Base-by-base conservation (phyloP, 2,797 vertebrate genomes). In the Ciconia nigra region DNA sequence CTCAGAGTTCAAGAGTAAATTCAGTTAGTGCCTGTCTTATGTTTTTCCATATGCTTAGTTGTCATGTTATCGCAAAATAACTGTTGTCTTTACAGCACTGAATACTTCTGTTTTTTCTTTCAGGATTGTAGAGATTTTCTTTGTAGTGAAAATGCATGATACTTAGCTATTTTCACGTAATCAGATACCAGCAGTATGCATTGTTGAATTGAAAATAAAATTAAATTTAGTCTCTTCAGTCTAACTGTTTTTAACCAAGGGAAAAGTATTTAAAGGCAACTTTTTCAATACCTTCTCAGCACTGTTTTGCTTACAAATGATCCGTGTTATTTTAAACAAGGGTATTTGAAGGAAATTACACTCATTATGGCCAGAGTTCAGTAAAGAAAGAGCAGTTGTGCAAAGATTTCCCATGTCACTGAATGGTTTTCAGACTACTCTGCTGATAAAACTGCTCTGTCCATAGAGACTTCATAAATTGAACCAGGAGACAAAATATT, bases 281-380 rank as follows among this genome's bases (percentile, higher is more conserved):
- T 49, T 95, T 86, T 95, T 82, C 73, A 79, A 29, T 94, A 76
- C 54, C 19, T 95, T 82, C 87, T 90, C 46, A 79, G 61, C 49
- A 44, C 39, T 87, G 29, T 90, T 91, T 74, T 86, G 61, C 61
- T 92, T 95, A 59, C 28, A 95, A 92, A 93, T 84, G 52, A 69
- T 90, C 85, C 2, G 0, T 94, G 46, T 76, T 95, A 88, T 86
- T 95, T 97, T 95, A 93, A 96, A 93, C 87, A 93, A 91, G 70
- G 69, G 42, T 87, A 79, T 94, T 90, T 88, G 95, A 84, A 95
- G 93, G 85, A 95, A 96, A 93, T 96, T 52, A 31, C 12, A 14
- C 35, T 90, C 25, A 13, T 86, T 93, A 82, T 78, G 80, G 54
- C 66, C 63, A 37, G 29, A 72, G 47, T 81, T 95, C 70, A 63